Conservation (phyloP, 2,797 vertebrate species). For the Fistularia commersonii region DNA sequence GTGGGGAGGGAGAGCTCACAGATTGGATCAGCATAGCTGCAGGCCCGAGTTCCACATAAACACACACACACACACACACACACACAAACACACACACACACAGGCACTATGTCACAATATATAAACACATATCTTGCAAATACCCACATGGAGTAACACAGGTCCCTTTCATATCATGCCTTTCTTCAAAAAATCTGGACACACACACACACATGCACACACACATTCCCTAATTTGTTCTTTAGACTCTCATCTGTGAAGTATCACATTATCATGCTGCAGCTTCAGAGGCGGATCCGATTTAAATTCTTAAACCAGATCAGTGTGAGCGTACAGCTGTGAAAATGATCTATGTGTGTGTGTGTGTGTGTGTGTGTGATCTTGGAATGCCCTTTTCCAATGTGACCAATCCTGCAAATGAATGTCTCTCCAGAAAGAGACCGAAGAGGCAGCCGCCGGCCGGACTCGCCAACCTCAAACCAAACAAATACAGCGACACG, state of each 20-base stretch:
- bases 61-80: slow-evolving; percentile 4
- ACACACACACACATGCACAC: slow-evolving; percentile 1
- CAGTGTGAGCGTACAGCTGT: neutral
- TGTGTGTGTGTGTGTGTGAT: slow-evolving; percentile 7
- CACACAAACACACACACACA: slow-evolving; percentile 5
- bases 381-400: slow-evolving; percentile 35
- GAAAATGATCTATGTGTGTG: slow-evolving; percentile 5
- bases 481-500: no score
- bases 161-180: no score
- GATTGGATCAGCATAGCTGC: slow-evolving; percentile 59
- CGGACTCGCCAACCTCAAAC: no score
- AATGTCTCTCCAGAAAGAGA: slow-evolving; percentile 21
- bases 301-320: slow-evolving; percentile 11
- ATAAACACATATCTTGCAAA: no score
- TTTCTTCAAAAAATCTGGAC: no score
- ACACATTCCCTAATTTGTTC: slow-evolving; percentile 4
- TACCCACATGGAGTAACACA: no score
- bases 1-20: slow-evolving; percentile 58
- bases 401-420: slow-evolving; percentile 35
- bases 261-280: slow-evolving; percentile 9
- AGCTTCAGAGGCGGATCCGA: neutral
- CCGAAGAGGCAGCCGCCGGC: no score
- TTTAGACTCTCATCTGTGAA: slow-evolving; percentile 10
- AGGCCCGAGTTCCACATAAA: slow-evolving; percentile 19
- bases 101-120: neutral